phyloP scores from a whole-genome alignment of 2,888 invertebrate genomes.

The Pammene fasciana region DNA sequence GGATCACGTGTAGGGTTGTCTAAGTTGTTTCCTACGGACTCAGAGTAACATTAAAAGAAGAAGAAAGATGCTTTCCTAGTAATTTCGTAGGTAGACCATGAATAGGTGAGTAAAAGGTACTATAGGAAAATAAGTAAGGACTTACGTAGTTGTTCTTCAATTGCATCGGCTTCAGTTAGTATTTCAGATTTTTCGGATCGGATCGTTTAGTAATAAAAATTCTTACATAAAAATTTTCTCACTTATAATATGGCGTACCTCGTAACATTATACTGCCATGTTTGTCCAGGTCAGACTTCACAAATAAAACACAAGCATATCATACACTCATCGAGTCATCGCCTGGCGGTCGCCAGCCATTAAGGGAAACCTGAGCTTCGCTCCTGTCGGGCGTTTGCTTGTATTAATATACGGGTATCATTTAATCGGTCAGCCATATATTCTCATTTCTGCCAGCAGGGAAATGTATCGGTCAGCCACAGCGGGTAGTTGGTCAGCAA shows the following conservation, averaged over 20 bases:
- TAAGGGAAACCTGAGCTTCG: conserved; percentile 2
- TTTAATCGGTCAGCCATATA: neutral
- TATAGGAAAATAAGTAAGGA: no score
- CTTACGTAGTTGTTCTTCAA: no score
- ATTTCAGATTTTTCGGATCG: no score
- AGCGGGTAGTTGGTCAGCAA: neutral
- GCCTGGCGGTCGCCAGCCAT: conserved; percentile 13
- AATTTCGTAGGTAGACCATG: no score
- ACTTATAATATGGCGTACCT: neutral
- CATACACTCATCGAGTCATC: neutral
- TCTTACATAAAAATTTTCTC: no score
- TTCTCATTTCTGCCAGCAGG: neutral
- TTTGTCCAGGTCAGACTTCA: neutral
- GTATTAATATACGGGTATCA: conserved; percentile 2
- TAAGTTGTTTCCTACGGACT: no score
- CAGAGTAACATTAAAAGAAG: no score
- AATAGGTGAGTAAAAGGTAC: no score
- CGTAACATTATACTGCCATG: neutral
- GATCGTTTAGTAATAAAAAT: no score
- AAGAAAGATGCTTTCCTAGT: no score
- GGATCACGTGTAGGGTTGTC: no score
- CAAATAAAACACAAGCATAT: conserved; percentile 2
- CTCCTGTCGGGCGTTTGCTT: neutral
- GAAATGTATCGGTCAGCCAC: neutral
- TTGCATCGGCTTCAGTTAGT: no score